Evolutionary conservation across 2,888 invertebrate genomes (phyloP), one percentile per base, ranked within the genome.

Genomic region (Polylopha cassiicola): DNA sequence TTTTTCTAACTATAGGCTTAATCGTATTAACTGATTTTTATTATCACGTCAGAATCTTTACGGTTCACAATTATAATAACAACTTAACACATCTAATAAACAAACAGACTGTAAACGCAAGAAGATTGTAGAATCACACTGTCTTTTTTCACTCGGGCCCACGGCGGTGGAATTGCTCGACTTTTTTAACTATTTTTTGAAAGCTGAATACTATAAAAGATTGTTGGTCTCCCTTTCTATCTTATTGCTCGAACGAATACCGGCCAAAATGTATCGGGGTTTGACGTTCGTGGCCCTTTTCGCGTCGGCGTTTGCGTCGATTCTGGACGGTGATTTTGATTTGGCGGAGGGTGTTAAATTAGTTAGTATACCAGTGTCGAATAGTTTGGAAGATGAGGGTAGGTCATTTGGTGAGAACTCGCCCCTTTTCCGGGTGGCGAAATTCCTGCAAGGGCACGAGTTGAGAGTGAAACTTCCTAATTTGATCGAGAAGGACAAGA

Each of bases 361-460:
- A 57, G 88, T 91, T 20, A 87, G 87, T 46, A 65, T 81, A 41
- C 78, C 78, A 24, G 68, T 87, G 27, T 70, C 84, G 1, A 88
- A 87, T 45, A 79, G 73, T 41, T 74, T 66, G 50, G 82, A 62
- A 50, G 86, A 74, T 69, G 89, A 65, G 64, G 68, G 86, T 26
- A 53, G 86, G 47, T 68, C 76, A 37, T 65, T 75, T 28, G 89
- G 82, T 21, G 88, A 88, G 48, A 86, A 87, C 22, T 79, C 87
- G 1, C 63, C 87, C 0, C 49, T 91, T 37, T 89, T 87, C 4
- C 74, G 88, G 5, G 73, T 93, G 55, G 87, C 91, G 8, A 88
- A 87, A 54, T 93, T 93, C 53, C 69, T 94, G 2, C 88, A 90
- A 58, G 90, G 87, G 2, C 91, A 93, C 49, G 94, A 94, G 61